Conservation (phyloP, 1,140 invertebrate genomes). For the Danaus plexippus region DNA sequence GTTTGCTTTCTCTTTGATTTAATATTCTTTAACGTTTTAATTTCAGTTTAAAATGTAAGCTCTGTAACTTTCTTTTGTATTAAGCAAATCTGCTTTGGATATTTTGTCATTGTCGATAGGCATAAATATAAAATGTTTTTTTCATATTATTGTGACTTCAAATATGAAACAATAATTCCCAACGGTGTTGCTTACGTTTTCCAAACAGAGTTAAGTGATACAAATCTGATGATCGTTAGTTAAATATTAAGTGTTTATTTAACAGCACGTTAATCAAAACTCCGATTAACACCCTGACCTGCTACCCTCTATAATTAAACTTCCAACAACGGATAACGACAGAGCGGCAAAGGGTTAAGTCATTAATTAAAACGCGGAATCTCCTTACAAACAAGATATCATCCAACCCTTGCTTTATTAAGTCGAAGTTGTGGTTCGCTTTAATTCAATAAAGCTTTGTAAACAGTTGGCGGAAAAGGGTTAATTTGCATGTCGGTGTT, state of each 20-base stretch:
- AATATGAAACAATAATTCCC: no score
- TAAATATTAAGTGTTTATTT: no score
- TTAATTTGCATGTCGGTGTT: conserved; percentile 66
- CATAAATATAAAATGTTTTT: no score
- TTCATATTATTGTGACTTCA: no score
- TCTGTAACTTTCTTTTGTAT: no score
- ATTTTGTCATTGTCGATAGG: no score
- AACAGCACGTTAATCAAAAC: no score
- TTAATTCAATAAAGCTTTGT: conserved; percentile 69
- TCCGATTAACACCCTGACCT: conserved; percentile 31
- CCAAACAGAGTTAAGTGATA: no score
- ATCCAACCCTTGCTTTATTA: conserved; percentile 61
- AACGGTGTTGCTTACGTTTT: no score
- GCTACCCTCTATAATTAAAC: conserved; percentile 46
- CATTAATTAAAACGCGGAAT: conserved; percentile 66
- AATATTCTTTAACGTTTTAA: conserved; percentile 2
- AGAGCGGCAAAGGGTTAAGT: conserved; percentile 46
- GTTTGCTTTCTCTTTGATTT: conserved; percentile 23
- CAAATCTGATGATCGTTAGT: no score
- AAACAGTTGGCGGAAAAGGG: conserved; percentile 59
- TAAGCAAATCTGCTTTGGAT: no score
- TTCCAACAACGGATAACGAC: conserved; percentile 51
- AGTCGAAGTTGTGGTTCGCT: conserved; percentile 42
- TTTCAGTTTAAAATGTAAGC: no score
- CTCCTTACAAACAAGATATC: conserved; percentile 65